Conservation (phyloP, 2,113 vertebrate species). For the Erythrolamprus reginae region DNA sequence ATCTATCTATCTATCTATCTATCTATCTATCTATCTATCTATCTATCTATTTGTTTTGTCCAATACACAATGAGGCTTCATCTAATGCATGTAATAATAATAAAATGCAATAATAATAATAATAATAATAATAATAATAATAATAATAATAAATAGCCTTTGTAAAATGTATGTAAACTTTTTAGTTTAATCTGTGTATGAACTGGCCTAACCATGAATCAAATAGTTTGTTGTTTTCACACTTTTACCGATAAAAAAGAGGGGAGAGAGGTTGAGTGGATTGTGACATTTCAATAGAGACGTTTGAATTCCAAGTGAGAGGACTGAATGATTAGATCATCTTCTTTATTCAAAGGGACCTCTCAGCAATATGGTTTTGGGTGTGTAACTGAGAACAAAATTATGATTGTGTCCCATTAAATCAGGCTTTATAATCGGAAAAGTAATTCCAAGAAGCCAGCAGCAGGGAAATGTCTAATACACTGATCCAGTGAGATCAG, state of each 20-base stretch:
- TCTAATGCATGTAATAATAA: too few relatives aligned
- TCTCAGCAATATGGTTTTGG: constrained; percentile 51
- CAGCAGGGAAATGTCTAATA: constrained; percentile 28
- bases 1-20: too few relatives aligned
- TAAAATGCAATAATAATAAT: too few relatives aligned
- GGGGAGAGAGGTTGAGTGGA: constrained; percentile 36
- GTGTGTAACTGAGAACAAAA: constrained; percentile 47
- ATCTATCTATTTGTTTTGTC: too few relatives aligned
- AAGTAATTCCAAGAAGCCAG: constrained; percentile 52
- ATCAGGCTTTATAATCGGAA: constrained; percentile 58
- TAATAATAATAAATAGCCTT: too few relatives aligned
- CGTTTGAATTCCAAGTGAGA: constrained; percentile 36
- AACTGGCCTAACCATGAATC: neutral
- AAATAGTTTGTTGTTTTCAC: neutral
- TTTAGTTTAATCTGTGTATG: neutral
- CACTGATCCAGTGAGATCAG: constrained; percentile 19
- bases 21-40: too few relatives aligned
- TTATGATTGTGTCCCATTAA: constrained; percentile 57
- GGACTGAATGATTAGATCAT: constrained; percentile 49
- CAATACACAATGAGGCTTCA: too few relatives aligned
- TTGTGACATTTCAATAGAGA: constrained; percentile 55
- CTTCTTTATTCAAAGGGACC: constrained; percentile 55
- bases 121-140: too few relatives aligned
- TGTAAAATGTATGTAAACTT: neutral
- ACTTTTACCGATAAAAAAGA: constrained; percentile 24